Conservation (phyloP, 2,113 vertebrate genomes). For the pig (Sus scrofa) region DNA sequence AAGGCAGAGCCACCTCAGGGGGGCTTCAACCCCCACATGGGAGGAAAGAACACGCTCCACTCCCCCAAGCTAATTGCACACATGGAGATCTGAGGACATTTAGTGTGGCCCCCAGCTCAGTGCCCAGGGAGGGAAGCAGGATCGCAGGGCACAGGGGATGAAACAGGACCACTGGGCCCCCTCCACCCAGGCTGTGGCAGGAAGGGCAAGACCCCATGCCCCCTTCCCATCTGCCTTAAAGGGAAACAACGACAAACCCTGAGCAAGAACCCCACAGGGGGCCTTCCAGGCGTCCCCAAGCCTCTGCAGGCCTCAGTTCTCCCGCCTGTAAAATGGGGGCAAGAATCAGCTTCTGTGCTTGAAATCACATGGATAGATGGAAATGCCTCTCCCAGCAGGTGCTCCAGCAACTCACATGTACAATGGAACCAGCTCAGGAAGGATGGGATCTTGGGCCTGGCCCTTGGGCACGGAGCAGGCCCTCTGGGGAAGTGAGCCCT, state of each 20-base stretch:
- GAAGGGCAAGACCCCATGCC: not conserved
- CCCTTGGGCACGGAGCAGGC: not conserved
- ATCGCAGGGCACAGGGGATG: not conserved
- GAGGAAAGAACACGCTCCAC: not conserved
- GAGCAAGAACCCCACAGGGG: not conserved
- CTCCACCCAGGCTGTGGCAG: fast-evolving
- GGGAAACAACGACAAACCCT: not conserved
- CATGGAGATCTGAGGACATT: not conserved
- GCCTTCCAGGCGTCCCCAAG: not conserved
- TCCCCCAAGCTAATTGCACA: not conserved
- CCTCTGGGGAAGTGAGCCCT: not conserved
- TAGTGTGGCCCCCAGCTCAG: not conserved
- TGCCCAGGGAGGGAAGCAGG: not conserved
- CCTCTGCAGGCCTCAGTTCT: not conserved
- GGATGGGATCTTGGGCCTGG: not conserved
- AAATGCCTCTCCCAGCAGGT: not conserved
- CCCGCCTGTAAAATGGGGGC: not conserved
- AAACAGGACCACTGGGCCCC: not conserved
- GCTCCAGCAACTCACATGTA: not conserved
- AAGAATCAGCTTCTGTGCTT: not conserved
- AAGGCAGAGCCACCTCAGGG: not conserved
- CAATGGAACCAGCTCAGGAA: not conserved
- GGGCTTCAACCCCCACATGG: not conserved
- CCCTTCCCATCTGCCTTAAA: not conserved
- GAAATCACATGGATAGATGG: not conserved